Evolutionary conservation across 2,888 invertebrate species (phyloP).

Genomic region (Pollenia amentaria): DNA sequence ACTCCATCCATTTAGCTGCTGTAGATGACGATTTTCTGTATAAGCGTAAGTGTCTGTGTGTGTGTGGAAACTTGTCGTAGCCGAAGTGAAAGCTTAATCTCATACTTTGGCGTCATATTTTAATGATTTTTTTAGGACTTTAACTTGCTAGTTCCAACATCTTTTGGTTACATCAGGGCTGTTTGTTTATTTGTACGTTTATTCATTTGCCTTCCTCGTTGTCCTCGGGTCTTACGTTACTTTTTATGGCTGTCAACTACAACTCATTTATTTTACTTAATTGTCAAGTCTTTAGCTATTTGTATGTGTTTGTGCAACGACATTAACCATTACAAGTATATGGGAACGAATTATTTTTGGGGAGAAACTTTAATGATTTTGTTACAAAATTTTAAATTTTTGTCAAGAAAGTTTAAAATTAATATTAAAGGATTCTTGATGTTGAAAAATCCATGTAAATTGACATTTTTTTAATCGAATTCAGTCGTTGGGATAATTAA

Average conservation of each 20-base stretch:
- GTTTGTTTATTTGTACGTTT: slow-evolving; percentile 38
- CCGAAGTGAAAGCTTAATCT: slow-evolving; percentile 43
- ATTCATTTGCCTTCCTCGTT: slow-evolving; percentile 20
- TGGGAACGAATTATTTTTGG: slow-evolving; percentile 2
- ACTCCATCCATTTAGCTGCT: not conserved
- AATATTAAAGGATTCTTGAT: not conserved
- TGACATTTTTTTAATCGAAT: not conserved
- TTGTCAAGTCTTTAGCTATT: slow-evolving; percentile 78
- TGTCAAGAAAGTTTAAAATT: slow-evolving; percentile 9
- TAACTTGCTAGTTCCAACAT: slow-evolving; percentile 54
- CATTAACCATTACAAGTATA: not conserved
- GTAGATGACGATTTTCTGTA: slow-evolving; percentile 17
- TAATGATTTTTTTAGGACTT: slow-evolving; percentile 57
- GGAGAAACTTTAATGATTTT: slow-evolving; percentile 24
- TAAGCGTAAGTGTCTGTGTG: not conserved
- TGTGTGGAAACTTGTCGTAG: not conserved
- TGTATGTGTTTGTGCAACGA: slow-evolving; percentile 4
- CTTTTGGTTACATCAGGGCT: slow-evolving; percentile 52
- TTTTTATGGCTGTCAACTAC: slow-evolving; percentile 71
- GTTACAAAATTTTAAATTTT: slow-evolving; percentile 15
- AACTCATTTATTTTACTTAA: slow-evolving; percentile 82
- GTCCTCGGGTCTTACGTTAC: slow-evolving; percentile 31
- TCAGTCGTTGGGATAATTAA: too few species aligned
- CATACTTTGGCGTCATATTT: slow-evolving; percentile 61
- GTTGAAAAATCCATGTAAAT: not conserved